Evolutionary conservation across 2,888 invertebrate genomes (phyloP).

Genomic region (Rhimphoctona megacephalus): DNA sequence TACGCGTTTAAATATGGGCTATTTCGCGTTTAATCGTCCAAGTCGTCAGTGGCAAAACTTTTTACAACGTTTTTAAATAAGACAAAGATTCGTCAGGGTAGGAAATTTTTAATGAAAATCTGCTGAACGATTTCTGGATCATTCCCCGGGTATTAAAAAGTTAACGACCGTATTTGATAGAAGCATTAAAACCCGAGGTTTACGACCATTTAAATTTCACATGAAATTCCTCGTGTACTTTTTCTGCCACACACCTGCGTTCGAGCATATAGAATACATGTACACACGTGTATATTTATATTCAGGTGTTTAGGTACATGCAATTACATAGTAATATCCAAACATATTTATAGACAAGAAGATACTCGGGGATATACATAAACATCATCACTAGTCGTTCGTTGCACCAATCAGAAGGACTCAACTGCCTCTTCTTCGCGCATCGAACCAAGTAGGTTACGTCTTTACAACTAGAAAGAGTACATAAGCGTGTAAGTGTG

Average conservation of each 20-base stretch:
- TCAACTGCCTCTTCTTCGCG: neutral
- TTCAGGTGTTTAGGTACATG: neutral
- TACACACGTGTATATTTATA: neutral
- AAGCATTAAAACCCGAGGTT: neutral
- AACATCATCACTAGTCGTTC: neutral
- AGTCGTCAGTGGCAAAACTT: neutral
- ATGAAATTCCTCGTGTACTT: neutral
- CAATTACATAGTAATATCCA: slow-evolving; percentile 2
- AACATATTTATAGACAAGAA: neutral
- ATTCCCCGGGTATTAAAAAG: neutral
- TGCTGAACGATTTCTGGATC: neutral
- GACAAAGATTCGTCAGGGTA: neutral
- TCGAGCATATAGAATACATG: neutral
- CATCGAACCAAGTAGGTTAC: neutral
- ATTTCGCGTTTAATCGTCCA: neutral
- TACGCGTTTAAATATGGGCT: neutral
- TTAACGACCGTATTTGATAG: neutral
- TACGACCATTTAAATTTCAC: neutral
- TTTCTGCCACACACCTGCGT: slow-evolving; percentile 6
- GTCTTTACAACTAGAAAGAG: neutral
- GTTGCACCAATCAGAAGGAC: neutral
- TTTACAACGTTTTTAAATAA: neutral
- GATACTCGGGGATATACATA: neutral
- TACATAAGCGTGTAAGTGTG: neutral
- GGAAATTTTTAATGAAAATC: neutral